Evolutionary conservation across 2,113 vertebrate species (phyloP).

Genomic region (Myocastor coypus): DNA sequence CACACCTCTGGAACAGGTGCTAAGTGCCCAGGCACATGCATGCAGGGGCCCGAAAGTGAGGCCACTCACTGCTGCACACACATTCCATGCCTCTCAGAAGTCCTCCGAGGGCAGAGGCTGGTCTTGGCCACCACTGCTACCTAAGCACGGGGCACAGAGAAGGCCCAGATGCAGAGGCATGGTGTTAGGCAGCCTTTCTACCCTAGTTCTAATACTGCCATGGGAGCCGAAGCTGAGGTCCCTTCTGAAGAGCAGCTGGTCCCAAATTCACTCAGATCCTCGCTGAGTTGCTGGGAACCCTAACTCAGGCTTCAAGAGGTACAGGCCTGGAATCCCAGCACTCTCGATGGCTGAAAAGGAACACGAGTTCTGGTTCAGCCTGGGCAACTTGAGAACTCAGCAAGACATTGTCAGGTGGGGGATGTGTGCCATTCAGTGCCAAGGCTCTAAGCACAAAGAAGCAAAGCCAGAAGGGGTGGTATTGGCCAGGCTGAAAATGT

Average conservation of each 20-base stretch:
- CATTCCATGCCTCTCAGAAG: not conserved
- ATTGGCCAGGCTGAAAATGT: fast-evolving
- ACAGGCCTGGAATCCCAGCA: not conserved
- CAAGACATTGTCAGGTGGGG: not conserved
- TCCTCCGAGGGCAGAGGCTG: not conserved
- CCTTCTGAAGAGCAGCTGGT: not conserved
- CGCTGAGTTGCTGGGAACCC: not conserved
- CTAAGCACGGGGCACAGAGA: not conserved
- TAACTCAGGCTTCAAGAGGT: not conserved
- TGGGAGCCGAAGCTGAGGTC: not conserved
- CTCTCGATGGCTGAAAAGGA: not conserved
- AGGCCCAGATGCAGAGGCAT: not conserved
- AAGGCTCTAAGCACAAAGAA: not conserved
- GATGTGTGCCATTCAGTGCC: not conserved
- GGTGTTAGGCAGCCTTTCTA: not conserved
- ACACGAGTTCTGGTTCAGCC: not conserved
- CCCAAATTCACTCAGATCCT: not conserved
- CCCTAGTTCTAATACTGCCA: not conserved
- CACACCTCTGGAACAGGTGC: not conserved
- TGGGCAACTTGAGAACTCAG: not conserved
- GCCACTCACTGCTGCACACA: fast-evolving
- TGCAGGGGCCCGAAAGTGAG: not conserved
- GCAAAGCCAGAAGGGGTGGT: not conserved
- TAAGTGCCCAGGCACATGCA: not conserved
- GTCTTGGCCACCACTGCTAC: not conserved